phyloP scores from a whole-genome alignment of 2,797 vertebrate species.

The Moxostoma hubbsi region DNA sequence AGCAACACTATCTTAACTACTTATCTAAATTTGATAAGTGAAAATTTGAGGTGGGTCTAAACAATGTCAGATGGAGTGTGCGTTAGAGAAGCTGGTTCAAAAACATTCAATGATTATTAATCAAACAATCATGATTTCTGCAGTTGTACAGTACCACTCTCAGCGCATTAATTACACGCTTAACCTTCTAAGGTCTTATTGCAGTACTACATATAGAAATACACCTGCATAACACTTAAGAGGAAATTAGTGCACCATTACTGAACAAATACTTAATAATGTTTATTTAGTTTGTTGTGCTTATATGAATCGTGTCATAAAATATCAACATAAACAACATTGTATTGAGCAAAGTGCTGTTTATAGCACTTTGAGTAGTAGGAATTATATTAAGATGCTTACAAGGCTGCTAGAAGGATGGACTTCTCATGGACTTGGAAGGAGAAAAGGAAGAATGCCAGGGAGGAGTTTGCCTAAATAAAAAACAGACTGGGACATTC shows the following conservation, averaged over 20 bases:
- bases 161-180: too few species aligned
- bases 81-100: too few species aligned
- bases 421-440: conserved; percentile 99
- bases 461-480: conserved; percentile 88
- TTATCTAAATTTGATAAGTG: too few species aligned
- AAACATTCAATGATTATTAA: too few species aligned
- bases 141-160: too few species aligned
- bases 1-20: too few species aligned
- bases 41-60: too few species aligned
- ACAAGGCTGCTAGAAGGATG: conserved; percentile 92
- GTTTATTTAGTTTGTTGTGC: background rate
- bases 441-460: conserved; percentile 98
- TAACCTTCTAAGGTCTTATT: background rate
- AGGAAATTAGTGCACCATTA: background rate
- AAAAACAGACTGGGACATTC: conserved; percentile 56
- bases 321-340: background rate
- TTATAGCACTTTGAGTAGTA: conserved; percentile 13
- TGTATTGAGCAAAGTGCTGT: background rate
- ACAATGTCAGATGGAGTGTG: too few species aligned
- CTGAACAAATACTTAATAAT: background rate
- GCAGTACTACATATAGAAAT: background rate
- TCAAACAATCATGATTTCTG: too few species aligned
- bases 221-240: background rate
- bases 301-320: background rate
- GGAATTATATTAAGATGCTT: conserved; percentile 73